Conservation (phyloP, 2,113 vertebrate genomes). For the Gobius niger region DNA sequence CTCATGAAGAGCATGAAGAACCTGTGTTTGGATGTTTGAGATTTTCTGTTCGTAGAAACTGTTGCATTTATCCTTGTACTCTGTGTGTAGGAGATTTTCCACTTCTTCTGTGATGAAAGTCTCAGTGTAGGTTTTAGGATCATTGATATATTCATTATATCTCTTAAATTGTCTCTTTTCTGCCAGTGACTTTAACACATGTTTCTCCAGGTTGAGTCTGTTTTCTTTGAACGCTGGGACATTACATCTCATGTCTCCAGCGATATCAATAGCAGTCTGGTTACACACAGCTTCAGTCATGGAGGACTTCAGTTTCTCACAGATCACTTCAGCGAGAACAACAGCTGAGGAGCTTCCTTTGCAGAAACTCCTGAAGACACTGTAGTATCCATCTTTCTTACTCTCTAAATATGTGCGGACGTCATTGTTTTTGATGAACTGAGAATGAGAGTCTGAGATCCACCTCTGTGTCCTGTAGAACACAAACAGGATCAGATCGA, state of each 20-base stretch:
- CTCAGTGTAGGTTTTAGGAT: slow-evolving; percentile 26
- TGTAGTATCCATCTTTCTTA: slow-evolving; percentile 71
- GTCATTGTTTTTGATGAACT: slow-evolving; percentile 66
- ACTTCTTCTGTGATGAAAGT: slow-evolving; percentile 58
- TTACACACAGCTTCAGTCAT: slow-evolving; percentile 20
- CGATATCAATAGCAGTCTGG: slow-evolving; percentile 55
- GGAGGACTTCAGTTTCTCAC: slow-evolving; percentile 66
- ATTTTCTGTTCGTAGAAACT: slow-evolving; percentile 27
- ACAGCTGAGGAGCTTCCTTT: slow-evolving; percentile 67
- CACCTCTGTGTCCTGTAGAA: slow-evolving; percentile 27
- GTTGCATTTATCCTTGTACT: neutral
- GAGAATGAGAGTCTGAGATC: slow-evolving; percentile 57
- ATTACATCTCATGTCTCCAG: slow-evolving; percentile 57
- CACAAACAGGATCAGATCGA: slow-evolving; percentile 60
- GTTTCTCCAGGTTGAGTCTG: slow-evolving; percentile 72
- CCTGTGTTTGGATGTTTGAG: neutral
- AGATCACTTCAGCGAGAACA: slow-evolving; percentile 67
- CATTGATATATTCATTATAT: slow-evolving; percentile 66
- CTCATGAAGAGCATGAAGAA: slow-evolving; percentile 37
- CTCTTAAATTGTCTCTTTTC: slow-evolving; percentile 70
- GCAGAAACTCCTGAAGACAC: slow-evolving; percentile 65
- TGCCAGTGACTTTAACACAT: slow-evolving; percentile 73
- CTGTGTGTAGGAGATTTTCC: slow-evolving; percentile 28
- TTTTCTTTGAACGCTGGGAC: slow-evolving; percentile 68
- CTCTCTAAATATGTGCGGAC: slow-evolving; percentile 47